Evolutionary conservation across 2,797 vertebrate genomes (phyloP), one percentile per base, ranked within the genome.

Genomic region (Spondyliosoma cantharus): DNA sequence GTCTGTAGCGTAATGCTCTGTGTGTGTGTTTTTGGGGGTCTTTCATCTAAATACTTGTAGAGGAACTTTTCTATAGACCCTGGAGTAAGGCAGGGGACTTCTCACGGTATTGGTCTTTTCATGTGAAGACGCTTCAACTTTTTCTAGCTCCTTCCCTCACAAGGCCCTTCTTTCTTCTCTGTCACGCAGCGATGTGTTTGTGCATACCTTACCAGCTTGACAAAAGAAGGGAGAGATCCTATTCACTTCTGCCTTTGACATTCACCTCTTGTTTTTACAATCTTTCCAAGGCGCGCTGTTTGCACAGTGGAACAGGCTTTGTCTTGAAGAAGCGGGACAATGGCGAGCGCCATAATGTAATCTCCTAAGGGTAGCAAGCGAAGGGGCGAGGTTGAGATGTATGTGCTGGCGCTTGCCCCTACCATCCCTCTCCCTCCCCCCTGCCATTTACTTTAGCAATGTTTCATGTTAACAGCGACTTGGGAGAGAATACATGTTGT

Each of bases 171-270:
- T 96, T 96, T 96, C 95, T 95, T 94, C 95, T 95, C 92, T 94
- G 93, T 93, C 93, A 94, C 93, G 81, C 90, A 93, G 95, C 94
- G 92, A 92, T 94, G 92, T 95, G 96, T 96, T 96, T 96, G 96
- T 96, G 95, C 96, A 96, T 97, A 96, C 96, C 96, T 93, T 82
- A 54, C 71, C 71, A 7, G 74, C 78, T 45, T 15, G 76, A 92
- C 90, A 93, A 93, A 91, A 91, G 92, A 78, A 83, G 84, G 71
- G 50, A 92, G 86, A 90, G 88, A 91, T 92, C 90, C 91, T 87
- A 84, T 93, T 93, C 91, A 91, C 82, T 78, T 85, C 84, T 88
- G 86, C 87, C 91, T 93, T 91, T 90, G 89, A 92, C 92, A 89
- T 92, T 91, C 91, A 84, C 90, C 90, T 90, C 91, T 92, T 94